These are phyloP conservation scores for Phalangium opilio DNA, from an alignment of 2,888 invertebrate species.

Conservation along the genomic window DNA sequence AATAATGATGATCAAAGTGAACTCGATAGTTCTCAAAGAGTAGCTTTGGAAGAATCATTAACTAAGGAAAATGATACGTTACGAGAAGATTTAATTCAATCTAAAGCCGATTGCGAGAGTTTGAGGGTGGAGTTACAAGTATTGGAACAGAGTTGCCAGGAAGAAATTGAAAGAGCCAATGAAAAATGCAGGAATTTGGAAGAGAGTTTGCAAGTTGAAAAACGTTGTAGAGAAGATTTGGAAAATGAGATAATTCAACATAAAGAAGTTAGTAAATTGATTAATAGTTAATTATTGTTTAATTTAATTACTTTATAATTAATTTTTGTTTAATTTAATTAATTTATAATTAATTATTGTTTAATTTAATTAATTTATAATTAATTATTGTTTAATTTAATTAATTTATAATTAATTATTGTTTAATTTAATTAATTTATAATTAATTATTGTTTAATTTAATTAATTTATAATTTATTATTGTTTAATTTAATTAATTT, in stretches of 20 bases:
- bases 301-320: too few relatives aligned
- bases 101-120: slow-evolving; percentile 32
- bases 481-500: too few relatives aligned
- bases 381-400: too few relatives aligned
- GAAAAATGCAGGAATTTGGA: slow-evolving; percentile 35
- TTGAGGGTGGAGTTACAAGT: slow-evolving; percentile 38
- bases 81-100: slow-evolving; percentile 42
- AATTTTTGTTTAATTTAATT: too few relatives aligned
- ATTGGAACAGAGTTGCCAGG: slow-evolving; percentile 35
- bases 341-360: too few relatives aligned
- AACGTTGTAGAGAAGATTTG: slow-evolving; percentile 29
- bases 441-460: too few relatives aligned
- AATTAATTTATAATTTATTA: too few relatives aligned
- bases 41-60: slow-evolving; percentile 34
- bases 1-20: slow-evolving; percentile 5
- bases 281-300: too few relatives aligned
- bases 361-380: too few relatives aligned
- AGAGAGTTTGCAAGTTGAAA: slow-evolving; percentile 36
- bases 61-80: slow-evolving; percentile 43
- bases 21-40: background rate
- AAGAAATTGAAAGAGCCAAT: slow-evolving; percentile 31
- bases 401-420: too few relatives aligned
- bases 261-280: slow-evolving; percentile 29
- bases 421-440: too few relatives aligned
- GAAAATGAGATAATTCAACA: slow-evolving; percentile 34